Percentiles rank a stretch among this genome's conserved stretches.
Conservation (phyloP, 2,113 vertebrate species). For the Lanius collurio region DNA sequence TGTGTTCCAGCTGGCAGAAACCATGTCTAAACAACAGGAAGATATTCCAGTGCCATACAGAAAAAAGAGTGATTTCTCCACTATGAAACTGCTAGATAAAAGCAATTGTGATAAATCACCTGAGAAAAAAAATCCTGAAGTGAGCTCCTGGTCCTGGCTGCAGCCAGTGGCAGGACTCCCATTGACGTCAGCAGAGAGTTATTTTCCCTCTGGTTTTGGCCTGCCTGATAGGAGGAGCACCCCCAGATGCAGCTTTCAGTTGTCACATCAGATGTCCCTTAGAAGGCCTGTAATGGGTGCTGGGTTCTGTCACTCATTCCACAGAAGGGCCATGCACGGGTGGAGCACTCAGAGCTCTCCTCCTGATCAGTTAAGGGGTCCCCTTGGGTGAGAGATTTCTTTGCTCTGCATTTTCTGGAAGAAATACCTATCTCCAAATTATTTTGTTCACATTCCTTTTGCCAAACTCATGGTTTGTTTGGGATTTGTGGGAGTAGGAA, state of each 20-base stretch:
- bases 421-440: background rate
- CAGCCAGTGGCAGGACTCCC: constrained; percentile 12
- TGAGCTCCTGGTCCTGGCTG: background rate
- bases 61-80: background rate
- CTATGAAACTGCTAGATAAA: background rate
- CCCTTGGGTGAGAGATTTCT: background rate
- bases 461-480: background rate
- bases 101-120: constrained; percentile 1
- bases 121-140: background rate
- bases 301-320: background rate
- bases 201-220: background rate
- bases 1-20: background rate
- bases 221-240: background rate
- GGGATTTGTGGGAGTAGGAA: background rate
- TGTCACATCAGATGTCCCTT: background rate
- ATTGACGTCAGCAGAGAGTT: background rate
- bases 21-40: background rate
- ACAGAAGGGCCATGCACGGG: background rate
- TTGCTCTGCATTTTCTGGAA: background rate
- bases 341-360: background rate
- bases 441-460: background rate
- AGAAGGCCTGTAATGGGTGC: background rate
- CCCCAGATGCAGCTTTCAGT: background rate
- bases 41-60: background rate
- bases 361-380: accelerated